These are phyloP conservation scores for Zophobas atratus DNA, from an alignment of 1,140 invertebrate genomes.

Conservation along the genomic window DNA sequence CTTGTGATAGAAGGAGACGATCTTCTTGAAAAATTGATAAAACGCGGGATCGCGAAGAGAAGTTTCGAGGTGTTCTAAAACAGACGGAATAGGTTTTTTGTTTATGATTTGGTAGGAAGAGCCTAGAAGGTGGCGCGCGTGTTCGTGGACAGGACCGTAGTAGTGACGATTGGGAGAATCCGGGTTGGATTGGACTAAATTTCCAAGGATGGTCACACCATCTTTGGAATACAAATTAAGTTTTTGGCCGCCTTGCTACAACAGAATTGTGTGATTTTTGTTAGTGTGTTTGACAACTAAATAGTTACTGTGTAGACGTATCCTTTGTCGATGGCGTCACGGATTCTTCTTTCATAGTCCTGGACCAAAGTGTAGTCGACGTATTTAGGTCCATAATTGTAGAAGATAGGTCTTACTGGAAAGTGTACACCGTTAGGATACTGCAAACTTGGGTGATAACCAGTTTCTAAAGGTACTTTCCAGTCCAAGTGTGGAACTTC, in stretches of 20 bases:
- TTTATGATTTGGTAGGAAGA: conserved; percentile 62
- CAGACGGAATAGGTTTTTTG: conserved; percentile 63
- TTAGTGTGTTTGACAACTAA: too few relatives aligned
- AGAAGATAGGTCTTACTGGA: conserved; percentile 73
- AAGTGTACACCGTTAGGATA: conserved; percentile 78
- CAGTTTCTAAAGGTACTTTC: conserved; percentile 71
- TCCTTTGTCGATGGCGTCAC: conserved; percentile 76
- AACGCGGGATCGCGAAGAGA: conserved; percentile 78
- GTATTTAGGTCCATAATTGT: conserved; percentile 56
- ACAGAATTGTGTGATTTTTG: background rate
- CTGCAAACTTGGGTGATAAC: conserved; percentile 76
- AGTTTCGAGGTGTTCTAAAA: conserved; percentile 72
- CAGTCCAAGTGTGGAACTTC: conserved; percentile 74
- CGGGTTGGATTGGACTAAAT: conserved; percentile 77
- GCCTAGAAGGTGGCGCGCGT: conserved; percentile 75
- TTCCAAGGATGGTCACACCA: conserved; percentile 76
- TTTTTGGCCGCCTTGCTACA: conserved; percentile 69
- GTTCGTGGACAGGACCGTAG: conserved; percentile 74
- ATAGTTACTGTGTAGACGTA: conserved; percentile 61
- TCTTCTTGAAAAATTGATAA: conserved; percentile 75
- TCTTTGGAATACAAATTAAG: conserved; percentile 69
- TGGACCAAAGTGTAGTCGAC: conserved; percentile 61
- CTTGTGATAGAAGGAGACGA: conserved; percentile 69
- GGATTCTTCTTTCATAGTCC: conserved; percentile 74
- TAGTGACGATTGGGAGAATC: conserved; percentile 77